Evolutionary conservation across 1,140 invertebrate species (phyloP).

Genomic region (Trichonephila clavipes): DNA sequence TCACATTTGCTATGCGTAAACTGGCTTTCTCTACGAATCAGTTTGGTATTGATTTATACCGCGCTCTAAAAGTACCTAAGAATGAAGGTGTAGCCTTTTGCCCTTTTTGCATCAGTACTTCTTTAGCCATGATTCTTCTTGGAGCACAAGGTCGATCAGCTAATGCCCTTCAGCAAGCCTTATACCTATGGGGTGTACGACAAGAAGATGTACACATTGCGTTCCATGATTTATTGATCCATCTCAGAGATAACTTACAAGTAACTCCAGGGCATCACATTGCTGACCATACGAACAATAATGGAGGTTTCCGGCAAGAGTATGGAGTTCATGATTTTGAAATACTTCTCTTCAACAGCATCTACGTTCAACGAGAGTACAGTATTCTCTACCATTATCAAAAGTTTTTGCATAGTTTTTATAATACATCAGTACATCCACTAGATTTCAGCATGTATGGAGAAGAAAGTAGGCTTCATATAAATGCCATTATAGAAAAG

Average conservation of each 20-base stretch:
- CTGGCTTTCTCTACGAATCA: slow-evolving; percentile 79
- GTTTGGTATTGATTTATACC: slow-evolving; percentile 78
- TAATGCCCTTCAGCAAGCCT: slow-evolving; percentile 77
- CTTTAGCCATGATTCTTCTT: slow-evolving; percentile 78
- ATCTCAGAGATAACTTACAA: slow-evolving; percentile 78
- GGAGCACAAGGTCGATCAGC: slow-evolving; percentile 77
- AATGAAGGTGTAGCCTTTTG: slow-evolving; percentile 77
- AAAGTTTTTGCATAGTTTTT: slow-evolving; percentile 78
- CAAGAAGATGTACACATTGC: slow-evolving; percentile 79
- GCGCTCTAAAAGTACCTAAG: slow-evolving; percentile 77
- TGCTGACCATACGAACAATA: slow-evolving; percentile 43
- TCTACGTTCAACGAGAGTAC: slow-evolving; percentile 79
- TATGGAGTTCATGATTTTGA: slow-evolving; percentile 77
- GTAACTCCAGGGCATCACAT: slow-evolving; percentile 69
- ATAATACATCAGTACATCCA: slow-evolving; percentile 78
- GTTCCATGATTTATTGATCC: slow-evolving; percentile 78
- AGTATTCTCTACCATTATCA: slow-evolving; percentile 79
- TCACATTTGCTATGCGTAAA: slow-evolving; percentile 79
- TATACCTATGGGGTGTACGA: slow-evolving; percentile 79
- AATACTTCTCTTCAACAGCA: slow-evolving; percentile 77
- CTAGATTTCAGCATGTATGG: slow-evolving; percentile 78
- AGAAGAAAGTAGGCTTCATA: slow-evolving; percentile 79
- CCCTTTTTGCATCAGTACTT: slow-evolving; percentile 79
- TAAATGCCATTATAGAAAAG: slow-evolving; percentile 80
- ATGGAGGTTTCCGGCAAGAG: slow-evolving; percentile 56